A percentile compares a stretch with the other conserved stretches of the same genome.
Evolutionary conservation across 2,888 invertebrate species (phyloP).

Genomic region (Allacma fusca): DNA sequence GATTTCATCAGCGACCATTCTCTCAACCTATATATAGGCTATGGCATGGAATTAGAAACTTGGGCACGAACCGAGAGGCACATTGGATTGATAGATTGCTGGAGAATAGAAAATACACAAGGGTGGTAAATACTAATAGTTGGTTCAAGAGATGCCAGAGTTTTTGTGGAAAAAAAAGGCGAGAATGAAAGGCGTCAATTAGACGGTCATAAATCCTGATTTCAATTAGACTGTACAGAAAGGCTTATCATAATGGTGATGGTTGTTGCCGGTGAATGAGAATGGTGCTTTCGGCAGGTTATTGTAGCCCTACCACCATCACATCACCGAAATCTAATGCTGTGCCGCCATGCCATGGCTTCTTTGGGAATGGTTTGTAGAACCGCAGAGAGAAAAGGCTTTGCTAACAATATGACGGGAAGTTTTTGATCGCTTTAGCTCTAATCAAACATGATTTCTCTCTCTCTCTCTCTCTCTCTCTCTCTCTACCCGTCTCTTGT

Average conservation of each 20-base stretch:
- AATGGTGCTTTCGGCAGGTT: constrained; percentile 29
- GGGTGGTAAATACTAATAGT: constrained; percentile 26
- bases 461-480: constrained; percentile 37
- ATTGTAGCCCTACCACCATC: constrained; percentile 21
- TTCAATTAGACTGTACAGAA: constrained; percentile 57
- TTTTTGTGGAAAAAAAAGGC: constrained; percentile 39
- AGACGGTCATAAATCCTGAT: constrained; percentile 61
- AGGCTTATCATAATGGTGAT: constrained; percentile 49
- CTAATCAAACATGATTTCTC: constrained; percentile 61
- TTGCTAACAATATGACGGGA: constrained; percentile 28
- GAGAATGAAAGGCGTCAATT: constrained; percentile 61
- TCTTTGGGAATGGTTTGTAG: constrained; percentile 14
- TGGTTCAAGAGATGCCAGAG: constrained; percentile 9
- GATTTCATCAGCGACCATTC: constrained; percentile 6
- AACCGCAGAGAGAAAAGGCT: not conserved
- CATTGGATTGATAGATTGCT: constrained; percentile 30
- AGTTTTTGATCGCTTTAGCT: constrained; percentile 42
- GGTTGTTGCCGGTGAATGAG: constrained; percentile 29
- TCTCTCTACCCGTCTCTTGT: constrained; percentile 19
- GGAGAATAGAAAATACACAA: constrained; percentile 20
- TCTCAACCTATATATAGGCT: not conserved
- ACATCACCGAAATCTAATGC: constrained; percentile 18
- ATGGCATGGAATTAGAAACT: constrained; percentile 28
- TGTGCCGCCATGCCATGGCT: not conserved
- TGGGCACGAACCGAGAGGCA: constrained; percentile 27